Evolutionary conservation across 1,140 invertebrate genomes (phyloP), one percentile per base, ranked within the genome.

Genomic region (Drosophila nannoptera): DNA sequence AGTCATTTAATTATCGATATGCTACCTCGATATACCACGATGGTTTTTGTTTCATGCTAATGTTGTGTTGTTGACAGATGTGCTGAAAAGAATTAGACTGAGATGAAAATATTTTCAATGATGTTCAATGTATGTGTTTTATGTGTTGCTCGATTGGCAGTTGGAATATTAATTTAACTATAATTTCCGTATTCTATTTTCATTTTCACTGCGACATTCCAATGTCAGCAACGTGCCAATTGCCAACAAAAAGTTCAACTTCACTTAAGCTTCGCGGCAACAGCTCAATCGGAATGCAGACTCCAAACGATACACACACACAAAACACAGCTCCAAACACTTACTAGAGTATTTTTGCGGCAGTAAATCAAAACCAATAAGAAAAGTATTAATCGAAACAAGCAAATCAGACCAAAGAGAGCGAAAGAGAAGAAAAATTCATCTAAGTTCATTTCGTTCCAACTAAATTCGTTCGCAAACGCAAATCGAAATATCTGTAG

Each of bases 361-460:
- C 22, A 22, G 22, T 22, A 22, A 1, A 22, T 22, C 1, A 22
- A 22, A 22, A 22, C 22, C 22, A 22, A 22, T 22, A 72, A 74
- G 72, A 75, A 32, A 72, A 67, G 73, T 72, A 40, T 59, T 78
- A 64, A 49, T 36, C 66, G 49, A 64, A 55, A 63, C 46, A 59
- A 60, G 49, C 43, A 77, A 56, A 81, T 68, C 61, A 82, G 60
- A 69, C 61, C 73, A 77, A 87, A 87, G 83, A 87, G 83, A 87
- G 83, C 83, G 78, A 87, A 73, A 87, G 83, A 87, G 84, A 87
- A 87, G 78, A 87, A 87, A 87, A 76, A 77, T 75, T 65, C 78
- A 82, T 72, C 64, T 68, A 58, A 48, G 40, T 80, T 69, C 82
- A 86, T 82, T 87, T 87, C 42, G 54, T 62, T 72, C 66, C 71